These are phyloP conservation scores for Dicrurus megarhynchus DNA, from an alignment of 2,113 vertebrate genomes.

Conservation along the genomic window DNA sequence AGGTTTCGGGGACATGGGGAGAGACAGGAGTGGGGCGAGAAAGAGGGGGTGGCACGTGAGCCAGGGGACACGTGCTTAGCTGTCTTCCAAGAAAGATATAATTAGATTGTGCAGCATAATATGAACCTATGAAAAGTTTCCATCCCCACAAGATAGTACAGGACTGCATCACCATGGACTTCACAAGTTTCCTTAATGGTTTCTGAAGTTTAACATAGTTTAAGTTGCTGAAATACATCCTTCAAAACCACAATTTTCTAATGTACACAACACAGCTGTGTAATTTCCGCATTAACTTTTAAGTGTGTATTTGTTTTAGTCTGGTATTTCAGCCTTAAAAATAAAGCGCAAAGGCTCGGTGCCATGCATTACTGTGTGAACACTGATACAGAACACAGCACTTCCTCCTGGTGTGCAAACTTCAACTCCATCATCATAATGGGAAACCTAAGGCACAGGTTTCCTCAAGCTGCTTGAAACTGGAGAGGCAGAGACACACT, in stretches of 20 bases:
- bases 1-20: not conserved
- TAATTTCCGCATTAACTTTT: not conserved
- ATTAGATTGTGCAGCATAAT: not conserved
- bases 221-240: not conserved
- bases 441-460: not conserved
- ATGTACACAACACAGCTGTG: not conserved
- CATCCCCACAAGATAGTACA: not conserved
- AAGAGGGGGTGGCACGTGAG: not conserved
- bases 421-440: rapidly evolving
- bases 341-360: rapidly evolving
- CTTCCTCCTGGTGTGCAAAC: not conserved
- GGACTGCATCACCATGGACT: not conserved
- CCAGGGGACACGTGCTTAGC: not conserved
- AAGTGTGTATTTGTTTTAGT: not conserved
- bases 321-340: not conserved
- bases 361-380: rapidly evolving
- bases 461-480: not conserved
- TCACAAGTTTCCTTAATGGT: not conserved
- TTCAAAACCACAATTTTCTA: not conserved
- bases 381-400: rapidly evolving
- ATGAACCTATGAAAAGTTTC: not conserved
- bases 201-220: not conserved
- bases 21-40: not conserved
- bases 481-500: not conserved
- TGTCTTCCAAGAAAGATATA: conserved; percentile 41